Evolutionary conservation across 1,140 invertebrate genomes (phyloP), one percentile per base, ranked within the genome.

Genomic region (Macrocentrus cingulum): DNA sequence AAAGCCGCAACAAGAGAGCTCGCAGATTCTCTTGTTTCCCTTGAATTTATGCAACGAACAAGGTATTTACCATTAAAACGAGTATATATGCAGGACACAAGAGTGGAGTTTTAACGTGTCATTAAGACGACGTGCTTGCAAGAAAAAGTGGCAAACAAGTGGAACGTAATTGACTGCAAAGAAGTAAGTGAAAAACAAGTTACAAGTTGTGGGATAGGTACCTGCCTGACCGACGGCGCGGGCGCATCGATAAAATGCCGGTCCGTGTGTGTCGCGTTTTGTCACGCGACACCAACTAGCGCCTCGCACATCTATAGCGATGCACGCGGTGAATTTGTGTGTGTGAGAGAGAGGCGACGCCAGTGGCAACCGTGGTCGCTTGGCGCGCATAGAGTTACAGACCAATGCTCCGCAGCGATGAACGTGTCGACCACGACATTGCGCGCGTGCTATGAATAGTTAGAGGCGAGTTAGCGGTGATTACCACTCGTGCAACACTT

Each of bases 401-500:
- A 56, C 54, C 54, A 56, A 56, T 56, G 45, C 54, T 49, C 52
- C 15, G 13, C 18, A 22, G 16, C 25, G 63, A 65, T 64, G 58
- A 68, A 65, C 62, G 65, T 66, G 65, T 66, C 62, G 63, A 58
- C 55, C 57, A 69, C 62, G 60, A 66, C 65, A 66, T 69, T 65
- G 64, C 62, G 65, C 67, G 56, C 66, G 67, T 69, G 67, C 66
- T 69, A 69, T 69, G 67, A 69, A 69, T 69, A 69, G 67, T 69
- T 68, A 66, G 64, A 68, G 56, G 53, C 57, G 62, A 66, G 65
- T 68, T 69, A 66, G 57, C 66, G 59, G 55, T 68, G 66, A 69
- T 69, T 69, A 69, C 65, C 63, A 57, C 20, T 49, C 45, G 54
- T 56, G 54, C 54, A 36, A 51, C 60, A 60, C 66, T 68, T 44